Conservation (phyloP, 92 coral and sea anemone species). For the Isaurus tuberculatus region DNA sequence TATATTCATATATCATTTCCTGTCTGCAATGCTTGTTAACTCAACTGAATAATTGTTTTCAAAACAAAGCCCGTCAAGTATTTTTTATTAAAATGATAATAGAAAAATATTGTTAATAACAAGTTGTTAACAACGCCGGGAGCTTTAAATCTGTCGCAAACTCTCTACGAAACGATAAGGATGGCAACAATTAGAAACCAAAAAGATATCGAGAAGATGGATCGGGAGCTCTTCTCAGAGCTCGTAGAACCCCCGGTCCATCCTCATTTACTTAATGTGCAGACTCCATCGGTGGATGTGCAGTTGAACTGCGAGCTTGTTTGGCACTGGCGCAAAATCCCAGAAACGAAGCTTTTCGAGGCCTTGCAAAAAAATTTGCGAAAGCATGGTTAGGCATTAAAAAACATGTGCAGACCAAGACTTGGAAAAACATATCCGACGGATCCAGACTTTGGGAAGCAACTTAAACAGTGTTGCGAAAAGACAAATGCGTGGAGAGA, state of each 20-base stretch:
- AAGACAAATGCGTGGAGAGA: background rate
- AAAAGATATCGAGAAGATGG: background rate
- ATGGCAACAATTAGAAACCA: background rate
- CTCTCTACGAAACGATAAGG: background rate
- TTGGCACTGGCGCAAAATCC: background rate
- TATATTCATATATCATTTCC: no score
- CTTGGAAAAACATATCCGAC: no score
- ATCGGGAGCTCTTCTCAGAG: no score
- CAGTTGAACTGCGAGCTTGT: background rate
- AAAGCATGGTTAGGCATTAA: background rate
- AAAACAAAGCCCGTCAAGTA: background rate
- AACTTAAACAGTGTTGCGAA: no score
- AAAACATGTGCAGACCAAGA: background rate
- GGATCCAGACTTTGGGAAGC: no score
- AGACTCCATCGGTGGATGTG: slow-evolving; percentile 4
- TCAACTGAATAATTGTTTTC: no score
- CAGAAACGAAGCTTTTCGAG: background rate
- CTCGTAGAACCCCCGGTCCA: background rate
- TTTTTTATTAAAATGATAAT: slow-evolving; percentile 16
- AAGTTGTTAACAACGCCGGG: slow-evolving; percentile 30
- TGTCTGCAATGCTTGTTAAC: no score
- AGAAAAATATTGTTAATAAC: slow-evolving; percentile 20
- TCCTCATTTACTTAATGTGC: slow-evolving; percentile 11
- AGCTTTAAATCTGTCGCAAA: slow-evolving; percentile 11
- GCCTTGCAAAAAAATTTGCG: background rate